These are phyloP conservation scores for Lasioglossum malachurum DNA, from an alignment of 2,888 invertebrate species.

Conservation along the genomic window DNA sequence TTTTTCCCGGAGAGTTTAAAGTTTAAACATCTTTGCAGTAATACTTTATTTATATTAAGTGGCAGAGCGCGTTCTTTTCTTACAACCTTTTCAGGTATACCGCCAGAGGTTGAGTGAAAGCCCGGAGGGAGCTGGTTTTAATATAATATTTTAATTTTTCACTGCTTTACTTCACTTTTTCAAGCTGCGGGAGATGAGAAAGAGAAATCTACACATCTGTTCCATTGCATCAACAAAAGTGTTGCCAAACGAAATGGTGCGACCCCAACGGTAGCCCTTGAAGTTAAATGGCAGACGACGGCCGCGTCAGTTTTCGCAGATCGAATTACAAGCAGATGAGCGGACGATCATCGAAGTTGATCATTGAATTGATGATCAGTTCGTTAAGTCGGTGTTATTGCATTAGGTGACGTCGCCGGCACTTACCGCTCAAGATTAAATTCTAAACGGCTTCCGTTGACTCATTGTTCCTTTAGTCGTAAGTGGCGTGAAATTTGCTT, in stretches of 20 bases:
- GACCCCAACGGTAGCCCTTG: neutral
- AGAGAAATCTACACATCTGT: no score
- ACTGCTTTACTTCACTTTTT: no score
- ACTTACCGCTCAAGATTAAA: neutral
- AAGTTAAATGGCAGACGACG: neutral
- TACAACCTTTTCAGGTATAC: no score
- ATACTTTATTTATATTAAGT: no score
- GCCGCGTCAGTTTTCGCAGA: neutral
- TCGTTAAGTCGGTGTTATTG: neutral
- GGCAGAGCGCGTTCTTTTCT: no score
- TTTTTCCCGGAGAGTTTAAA: neutral
- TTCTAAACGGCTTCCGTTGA: slow-evolving; percentile 1
- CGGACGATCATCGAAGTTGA: neutral
- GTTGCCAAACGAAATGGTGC: neutral
- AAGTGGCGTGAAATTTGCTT: slow-evolving; percentile 8
- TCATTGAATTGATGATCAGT: neutral
- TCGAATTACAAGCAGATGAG: neutral
- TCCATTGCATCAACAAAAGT: no score
- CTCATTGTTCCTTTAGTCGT: neutral
- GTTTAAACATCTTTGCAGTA: no score
- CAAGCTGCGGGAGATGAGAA: no score
- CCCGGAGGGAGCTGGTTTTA: no score
- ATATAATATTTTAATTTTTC: no score
- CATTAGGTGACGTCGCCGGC: neutral
- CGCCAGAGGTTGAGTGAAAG: no score